These are phyloP conservation scores for Apis laboriosa DNA, from an alignment of 1,140 invertebrate species.

Conservation along the genomic window DNA sequence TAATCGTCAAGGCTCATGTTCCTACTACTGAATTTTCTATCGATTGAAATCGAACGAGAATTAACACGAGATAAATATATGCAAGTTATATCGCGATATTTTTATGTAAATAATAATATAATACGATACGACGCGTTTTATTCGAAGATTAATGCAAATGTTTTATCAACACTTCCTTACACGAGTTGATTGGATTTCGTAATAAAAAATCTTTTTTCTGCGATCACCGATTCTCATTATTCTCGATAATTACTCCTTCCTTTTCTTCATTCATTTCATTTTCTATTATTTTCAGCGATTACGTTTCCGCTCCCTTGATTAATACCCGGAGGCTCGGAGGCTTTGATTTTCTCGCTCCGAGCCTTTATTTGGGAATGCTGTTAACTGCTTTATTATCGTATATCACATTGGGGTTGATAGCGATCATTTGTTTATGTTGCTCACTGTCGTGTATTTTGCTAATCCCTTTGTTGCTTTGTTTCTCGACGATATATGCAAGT, in stretches of 20 bases:
- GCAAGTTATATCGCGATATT: constrained; percentile 15
- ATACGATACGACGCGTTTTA: constrained; percentile 22
- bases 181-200: constrained; percentile 58
- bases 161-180: constrained; percentile 23
- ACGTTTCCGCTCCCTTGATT: not conserved
- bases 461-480: constrained; percentile 56
- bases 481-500: not conserved
- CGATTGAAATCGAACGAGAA: constrained; percentile 2
- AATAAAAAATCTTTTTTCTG: constrained; percentile 59
- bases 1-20: constrained; percentile 4
- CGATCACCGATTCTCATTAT: constrained; percentile 15
- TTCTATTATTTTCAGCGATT: not conserved
- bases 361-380: constrained; percentile 26
- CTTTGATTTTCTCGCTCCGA: constrained; percentile 16
- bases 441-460: constrained; percentile 34
- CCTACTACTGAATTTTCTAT: constrained; percentile 23
- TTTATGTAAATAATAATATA: constrained; percentile 58
- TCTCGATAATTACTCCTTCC: not conserved
- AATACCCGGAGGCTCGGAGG: not conserved
- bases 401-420: constrained; percentile 19
- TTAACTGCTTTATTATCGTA: not conserved
- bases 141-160: constrained; percentile 10
- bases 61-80: constrained; percentile 4
- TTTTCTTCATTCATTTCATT: no score
- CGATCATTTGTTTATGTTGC: constrained; percentile 53